phyloP scores from a whole-genome alignment of 1,140 invertebrate species.

The Drosophila guanche region DNA sequence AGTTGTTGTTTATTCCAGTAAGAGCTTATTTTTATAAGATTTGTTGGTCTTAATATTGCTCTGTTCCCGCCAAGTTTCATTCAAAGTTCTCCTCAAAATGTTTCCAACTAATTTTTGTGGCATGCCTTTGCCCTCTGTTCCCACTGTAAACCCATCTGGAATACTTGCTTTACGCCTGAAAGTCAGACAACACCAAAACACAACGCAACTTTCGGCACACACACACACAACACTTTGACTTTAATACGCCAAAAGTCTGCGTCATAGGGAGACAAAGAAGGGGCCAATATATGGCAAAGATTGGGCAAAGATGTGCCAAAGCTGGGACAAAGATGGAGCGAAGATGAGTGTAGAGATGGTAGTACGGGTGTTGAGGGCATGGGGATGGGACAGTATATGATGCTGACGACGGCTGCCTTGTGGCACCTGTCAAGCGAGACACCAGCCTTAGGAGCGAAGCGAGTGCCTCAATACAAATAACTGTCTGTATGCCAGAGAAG shows the following conservation, averaged over 20 bases:
- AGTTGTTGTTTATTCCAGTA: no score
- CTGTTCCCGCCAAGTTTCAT: no score
- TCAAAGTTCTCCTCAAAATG: neutral
- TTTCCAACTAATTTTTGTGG: neutral
- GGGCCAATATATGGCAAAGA: no score
- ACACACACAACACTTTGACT: constrained; percentile 38
- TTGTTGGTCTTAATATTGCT: no score
- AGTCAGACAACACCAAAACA: constrained; percentile 56
- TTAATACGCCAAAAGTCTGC: constrained; percentile 33
- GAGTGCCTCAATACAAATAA: constrained; percentile 59
- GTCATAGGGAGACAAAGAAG: no score
- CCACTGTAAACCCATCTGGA: constrained; percentile 2
- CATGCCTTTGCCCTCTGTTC: neutral
- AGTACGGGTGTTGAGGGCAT: neutral
- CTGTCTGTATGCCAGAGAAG: constrained; percentile 20
- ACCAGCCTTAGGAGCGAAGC: constrained; percentile 8
- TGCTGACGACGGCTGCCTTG: constrained; percentile 24
- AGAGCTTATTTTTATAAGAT: no score
- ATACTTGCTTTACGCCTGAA: constrained; percentile 4
- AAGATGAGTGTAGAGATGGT: no score
- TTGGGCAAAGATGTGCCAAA: no score
- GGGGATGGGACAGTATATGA: no score
- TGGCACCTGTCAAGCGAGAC: constrained; percentile 65
- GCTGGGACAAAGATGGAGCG: no score
- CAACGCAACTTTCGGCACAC: constrained; percentile 49